A percentile compares a stretch with the other conserved stretches of the same genome.
These are phyloP conservation scores for Eudasyphora cyanicolor DNA, from an alignment of 2,888 invertebrate species.

Conservation along the genomic window DNA sequence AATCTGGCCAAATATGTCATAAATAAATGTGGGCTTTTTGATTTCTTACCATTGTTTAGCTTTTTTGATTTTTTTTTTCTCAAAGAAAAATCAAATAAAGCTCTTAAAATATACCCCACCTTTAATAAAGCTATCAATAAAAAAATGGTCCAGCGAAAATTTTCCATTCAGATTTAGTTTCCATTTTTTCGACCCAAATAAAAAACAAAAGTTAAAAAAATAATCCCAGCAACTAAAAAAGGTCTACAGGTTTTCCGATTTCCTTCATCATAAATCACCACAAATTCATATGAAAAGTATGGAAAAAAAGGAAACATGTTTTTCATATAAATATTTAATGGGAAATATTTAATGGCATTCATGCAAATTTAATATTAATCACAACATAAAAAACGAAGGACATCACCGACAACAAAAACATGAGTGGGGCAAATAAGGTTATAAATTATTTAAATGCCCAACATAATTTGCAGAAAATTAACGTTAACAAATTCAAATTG, in stretches of 20 bases:
- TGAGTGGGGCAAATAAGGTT: background rate
- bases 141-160: background rate
- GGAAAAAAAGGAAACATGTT: background rate
- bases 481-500: background rate
- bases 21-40: background rate
- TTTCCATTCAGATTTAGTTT: background rate
- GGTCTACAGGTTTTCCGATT: background rate
- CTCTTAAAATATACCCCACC: background rate
- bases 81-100: background rate
- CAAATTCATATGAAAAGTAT: too few species aligned
- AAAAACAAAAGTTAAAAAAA: background rate
- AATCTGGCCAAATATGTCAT: background rate
- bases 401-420: background rate
- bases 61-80: background rate
- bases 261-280: background rate
- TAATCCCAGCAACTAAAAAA: background rate
- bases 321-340: background rate
- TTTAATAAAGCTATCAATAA: background rate
- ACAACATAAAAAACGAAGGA: background rate
- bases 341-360: slow-evolving; percentile 4
- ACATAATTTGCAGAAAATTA: background rate
- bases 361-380: slow-evolving; percentile 8
- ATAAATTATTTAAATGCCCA: background rate
- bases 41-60: background rate
- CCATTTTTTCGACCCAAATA: background rate